Conservation (phyloP, 2,888 invertebrate species). For the Caradrina kadenii region DNA sequence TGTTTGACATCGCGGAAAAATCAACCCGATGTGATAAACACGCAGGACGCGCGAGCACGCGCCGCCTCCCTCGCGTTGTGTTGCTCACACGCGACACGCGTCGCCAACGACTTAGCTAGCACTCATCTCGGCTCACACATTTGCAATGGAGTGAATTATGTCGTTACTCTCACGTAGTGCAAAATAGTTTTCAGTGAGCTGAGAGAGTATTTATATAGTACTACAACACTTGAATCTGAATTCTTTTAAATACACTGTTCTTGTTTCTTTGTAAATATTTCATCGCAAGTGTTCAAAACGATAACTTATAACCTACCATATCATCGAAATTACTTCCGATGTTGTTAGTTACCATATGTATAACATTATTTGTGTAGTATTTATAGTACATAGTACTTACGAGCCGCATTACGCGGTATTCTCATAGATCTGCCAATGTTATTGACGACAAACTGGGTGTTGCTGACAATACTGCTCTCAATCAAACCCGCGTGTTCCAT, state of each 20-base stretch:
- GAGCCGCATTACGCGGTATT: conserved; percentile 68
- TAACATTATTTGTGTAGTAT: conserved; percentile 56
- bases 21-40: too few relatives aligned
- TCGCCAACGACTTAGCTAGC: conserved; percentile 41
- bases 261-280: conserved; percentile 63
- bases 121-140: conserved; percentile 53
- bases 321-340: conserved; percentile 64
- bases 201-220: conserved; percentile 42
- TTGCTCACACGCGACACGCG: too few relatives aligned
- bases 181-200: conserved; percentile 45
- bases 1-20: too few relatives aligned
- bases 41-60: too few relatives aligned
- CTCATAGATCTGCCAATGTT: conserved; percentile 74
- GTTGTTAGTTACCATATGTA: conserved; percentile 66
- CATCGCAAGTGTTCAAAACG: conserved; percentile 61
- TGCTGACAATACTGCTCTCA: conserved; percentile 6
- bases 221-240: conserved; percentile 47
- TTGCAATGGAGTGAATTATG: conserved; percentile 40
- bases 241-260: conserved; percentile 48
- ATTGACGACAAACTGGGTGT: conserved; percentile 55
- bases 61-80: too few relatives aligned
- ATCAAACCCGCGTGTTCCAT: too few relatives aligned
- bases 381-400: conserved; percentile 65
- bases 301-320: conserved; percentile 60
- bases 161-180: conserved; percentile 44